Base-by-base conservation (phyloP, 2,888 invertebrate genomes). In the Penaeus monodon region DNA sequence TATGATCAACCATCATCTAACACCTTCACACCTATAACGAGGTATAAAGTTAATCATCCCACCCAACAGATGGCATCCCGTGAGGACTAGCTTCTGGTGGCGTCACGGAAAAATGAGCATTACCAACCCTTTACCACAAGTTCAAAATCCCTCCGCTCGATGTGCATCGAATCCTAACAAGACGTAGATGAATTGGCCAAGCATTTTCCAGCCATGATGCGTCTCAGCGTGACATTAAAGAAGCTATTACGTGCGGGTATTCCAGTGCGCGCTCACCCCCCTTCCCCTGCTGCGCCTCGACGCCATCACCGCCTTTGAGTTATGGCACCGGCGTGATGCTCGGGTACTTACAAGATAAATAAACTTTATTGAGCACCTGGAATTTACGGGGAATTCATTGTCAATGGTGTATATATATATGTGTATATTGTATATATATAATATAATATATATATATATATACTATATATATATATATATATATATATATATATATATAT, bases 211-310 rank as follows among this genome's bases (percentile, higher is more conserved):
- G 77, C 64, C 83, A 27, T 84, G 83, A 84, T 84, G 64, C 76
- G 64, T 65, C 83, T 12, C 83, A 84, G 83, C 83, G 83, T 84
- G 83, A 84, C 83, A 84, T 76, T 84, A 76, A 84, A 64, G 65
- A 84, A 84, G 76, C 83, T 65, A 84, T 74, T 84, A 84, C 83
- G 76, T 29, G 44, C 64, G 66, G 66, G 83, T 84, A 84, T 84
- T 84, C 74, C 83, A 64, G 27, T 63, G 76, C 76, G 66, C 76
- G 20, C 66, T n/a, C 65, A 76, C 83, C 76, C 33, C 83, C 81
- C 20, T 44, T 44, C 74, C 83, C 83, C 83, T 65, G 83, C 83
- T 76, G 83, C 20, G 76, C 65, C 10, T 68, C 68, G 83, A 84
- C 83, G 83, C 83, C 83, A 84, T 84, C 83, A 76, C 83, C 17